A percentile compares a stretch with the other conserved stretches of the same genome.
Evolutionary conservation across 2,888 invertebrate genomes (phyloP).

Genomic region (Eupithecia abbreviata): DNA sequence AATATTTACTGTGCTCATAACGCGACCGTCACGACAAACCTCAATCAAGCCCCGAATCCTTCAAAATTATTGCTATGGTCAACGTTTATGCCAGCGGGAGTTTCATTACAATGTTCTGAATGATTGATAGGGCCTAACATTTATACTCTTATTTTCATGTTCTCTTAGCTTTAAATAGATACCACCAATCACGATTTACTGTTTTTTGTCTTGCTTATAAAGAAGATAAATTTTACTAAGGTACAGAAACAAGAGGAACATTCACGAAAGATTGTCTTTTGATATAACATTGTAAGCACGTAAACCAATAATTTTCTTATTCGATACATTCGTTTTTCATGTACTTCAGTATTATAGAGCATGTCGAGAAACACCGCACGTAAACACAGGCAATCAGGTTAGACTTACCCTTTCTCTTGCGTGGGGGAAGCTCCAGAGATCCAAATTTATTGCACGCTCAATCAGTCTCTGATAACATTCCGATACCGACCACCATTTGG

Average conservation of each 20-base stretch:
- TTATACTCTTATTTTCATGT: not conserved
- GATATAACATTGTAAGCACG: conserved; percentile 12
- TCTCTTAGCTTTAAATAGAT: not conserved
- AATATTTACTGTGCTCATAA: conserved; percentile 18
- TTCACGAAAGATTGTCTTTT: not conserved
- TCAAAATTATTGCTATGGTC: conserved; percentile 41
- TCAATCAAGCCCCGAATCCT: conserved; percentile 39
- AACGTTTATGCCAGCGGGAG: conserved; percentile 35
- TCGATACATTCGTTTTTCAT: not conserved
- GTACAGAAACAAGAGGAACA: not conserved
- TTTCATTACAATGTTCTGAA: conserved; percentile 42
- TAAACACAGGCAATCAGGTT: conserved; percentile 5
- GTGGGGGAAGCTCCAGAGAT: conserved; percentile 51
- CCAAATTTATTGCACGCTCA: conserved; percentile 69
- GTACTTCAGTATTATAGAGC: not conserved
- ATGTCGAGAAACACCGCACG: conserved; percentile 5
- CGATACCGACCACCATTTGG: conserved; percentile 43
- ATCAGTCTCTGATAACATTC: conserved; percentile 64
- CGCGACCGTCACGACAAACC: conserved; percentile 37
- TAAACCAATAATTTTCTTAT: conserved; percentile 9
- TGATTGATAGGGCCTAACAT: conserved; percentile 23
- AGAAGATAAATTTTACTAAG: not conserved
- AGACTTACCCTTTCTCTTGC: conserved; percentile 21
- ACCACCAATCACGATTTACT: not conserved
- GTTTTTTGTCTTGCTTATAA: not conserved